These are phyloP conservation scores for Rhizoglyphus robini DNA, from an alignment of 1,140 invertebrate species.

Conservation along the genomic window DNA sequence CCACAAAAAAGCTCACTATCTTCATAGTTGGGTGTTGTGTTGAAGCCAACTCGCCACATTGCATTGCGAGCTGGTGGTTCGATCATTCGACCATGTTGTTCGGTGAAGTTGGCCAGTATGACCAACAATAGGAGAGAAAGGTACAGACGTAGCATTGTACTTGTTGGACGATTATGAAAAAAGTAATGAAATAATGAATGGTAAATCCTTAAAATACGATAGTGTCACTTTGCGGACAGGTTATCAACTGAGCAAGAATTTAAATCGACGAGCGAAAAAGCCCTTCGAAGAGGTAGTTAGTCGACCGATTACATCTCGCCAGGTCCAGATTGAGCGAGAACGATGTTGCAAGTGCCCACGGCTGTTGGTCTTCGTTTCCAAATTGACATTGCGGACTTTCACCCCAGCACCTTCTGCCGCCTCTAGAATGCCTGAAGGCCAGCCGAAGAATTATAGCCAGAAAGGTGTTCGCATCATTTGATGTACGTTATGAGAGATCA, in stretches of 20 bases:
- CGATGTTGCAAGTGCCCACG: no score
- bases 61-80: slow-evolving; percentile 77
- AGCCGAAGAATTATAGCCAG: no score
- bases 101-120: not conserved
- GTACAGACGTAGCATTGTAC: not conserved
- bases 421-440: no score
- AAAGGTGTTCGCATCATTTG: no score
- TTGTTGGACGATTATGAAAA: not conserved
- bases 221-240: not conserved
- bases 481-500: no score
- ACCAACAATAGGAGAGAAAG: slow-evolving; percentile 6
- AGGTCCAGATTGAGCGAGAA: no score
- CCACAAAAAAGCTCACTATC: slow-evolving; percentile 73
- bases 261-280: not conserved
- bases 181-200: not conserved
- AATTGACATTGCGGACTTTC: no score
- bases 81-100: slow-evolving; percentile 59
- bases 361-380: no score
- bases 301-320: no score
- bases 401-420: no score
- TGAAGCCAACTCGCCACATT: slow-evolving; percentile 84
- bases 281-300: no score
- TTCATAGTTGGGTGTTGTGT: slow-evolving; percentile 83
- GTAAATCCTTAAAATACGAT: not conserved
- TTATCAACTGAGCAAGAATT: not conserved